Conservation (phyloP, 2,888 invertebrate genomes). For the Rambutsinella grinnellia region DNA sequence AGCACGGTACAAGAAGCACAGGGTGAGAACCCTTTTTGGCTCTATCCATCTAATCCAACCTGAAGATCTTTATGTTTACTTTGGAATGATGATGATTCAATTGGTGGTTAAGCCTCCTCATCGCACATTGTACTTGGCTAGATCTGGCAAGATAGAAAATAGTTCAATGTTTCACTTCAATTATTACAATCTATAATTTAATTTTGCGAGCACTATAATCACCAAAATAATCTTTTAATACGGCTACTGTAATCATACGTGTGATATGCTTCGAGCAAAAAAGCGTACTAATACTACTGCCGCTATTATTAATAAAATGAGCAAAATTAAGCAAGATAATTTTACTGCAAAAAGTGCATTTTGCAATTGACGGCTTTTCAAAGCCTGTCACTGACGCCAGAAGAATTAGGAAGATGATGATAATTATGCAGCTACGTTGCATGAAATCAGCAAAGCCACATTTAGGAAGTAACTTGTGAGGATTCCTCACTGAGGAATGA, state of each 20-base stretch:
- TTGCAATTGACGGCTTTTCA: not conserved
- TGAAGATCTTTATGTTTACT: not conserved
- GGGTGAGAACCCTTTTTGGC: not conserved
- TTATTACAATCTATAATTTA: conserved; percentile 5
- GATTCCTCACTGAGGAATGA: not conserved
- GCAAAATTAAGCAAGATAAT: not conserved
- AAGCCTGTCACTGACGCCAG: not conserved
- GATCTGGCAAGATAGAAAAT: no score
- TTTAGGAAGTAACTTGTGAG: not conserved
- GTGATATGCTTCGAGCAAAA: not conserved
- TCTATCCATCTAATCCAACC: not conserved
- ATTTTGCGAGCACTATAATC: not conserved
- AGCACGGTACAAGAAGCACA: not conserved
- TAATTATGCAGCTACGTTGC: not conserved
- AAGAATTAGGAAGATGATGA: not conserved
- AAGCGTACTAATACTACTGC: not conserved
- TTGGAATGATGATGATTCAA: not conserved
- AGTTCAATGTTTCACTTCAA: conserved; percentile 2
- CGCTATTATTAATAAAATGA: not conserved
- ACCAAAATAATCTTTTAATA: not conserved
- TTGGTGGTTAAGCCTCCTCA: conserved; percentile 3
- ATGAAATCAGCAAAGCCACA: not conserved
- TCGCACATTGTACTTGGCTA: no score
- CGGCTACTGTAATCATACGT: not conserved
- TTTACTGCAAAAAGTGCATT: not conserved